phyloP scores from a whole-genome alignment of 2,888 invertebrate genomes.

The Brenthis daphne region DNA sequence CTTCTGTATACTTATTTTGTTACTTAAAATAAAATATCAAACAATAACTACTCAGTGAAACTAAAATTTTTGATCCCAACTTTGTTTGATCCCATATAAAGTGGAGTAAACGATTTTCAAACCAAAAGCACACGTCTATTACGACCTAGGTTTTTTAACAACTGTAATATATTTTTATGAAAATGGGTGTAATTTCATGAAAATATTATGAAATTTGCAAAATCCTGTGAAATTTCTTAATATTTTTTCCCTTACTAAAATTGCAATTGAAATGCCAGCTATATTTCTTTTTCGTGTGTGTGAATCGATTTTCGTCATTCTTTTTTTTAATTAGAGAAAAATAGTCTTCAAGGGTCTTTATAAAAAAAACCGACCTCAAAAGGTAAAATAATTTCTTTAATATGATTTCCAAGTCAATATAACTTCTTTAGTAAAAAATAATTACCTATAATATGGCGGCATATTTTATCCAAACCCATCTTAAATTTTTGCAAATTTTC shows the following conservation, averaged over 20 bases:
- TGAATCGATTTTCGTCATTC: background rate
- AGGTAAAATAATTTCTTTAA: too few relatives aligned
- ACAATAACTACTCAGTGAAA: slow-evolving; percentile 43
- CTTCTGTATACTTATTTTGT: slow-evolving; percentile 62
- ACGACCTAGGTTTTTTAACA: too few relatives aligned
- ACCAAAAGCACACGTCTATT: background rate
- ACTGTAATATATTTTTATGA: too few relatives aligned
- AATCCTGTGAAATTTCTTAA: background rate
- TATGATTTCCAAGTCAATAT: too few relatives aligned
- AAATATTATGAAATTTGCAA: slow-evolving; percentile 1
- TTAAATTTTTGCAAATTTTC: slow-evolving; percentile 1
- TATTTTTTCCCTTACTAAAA: too few relatives aligned
- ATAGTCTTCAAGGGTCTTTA: background rate
- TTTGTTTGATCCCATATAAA: slow-evolving; percentile 25
- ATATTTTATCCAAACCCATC: too few relatives aligned
- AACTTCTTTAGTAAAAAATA: too few relatives aligned
- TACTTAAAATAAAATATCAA: slow-evolving; percentile 50
- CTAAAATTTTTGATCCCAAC: slow-evolving; percentile 45
- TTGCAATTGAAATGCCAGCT: too few relatives aligned
- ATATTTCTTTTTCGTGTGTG: too few relatives aligned
- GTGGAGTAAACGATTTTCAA: background rate
- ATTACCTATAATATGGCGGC: too few relatives aligned
- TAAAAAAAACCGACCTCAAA: too few relatives aligned
- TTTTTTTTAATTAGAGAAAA: background rate
- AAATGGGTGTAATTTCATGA: too few relatives aligned